Evolutionary conservation across 2,113 vertebrate species (phyloP).

Genomic region (Zonotrichia leucophrys): DNA sequence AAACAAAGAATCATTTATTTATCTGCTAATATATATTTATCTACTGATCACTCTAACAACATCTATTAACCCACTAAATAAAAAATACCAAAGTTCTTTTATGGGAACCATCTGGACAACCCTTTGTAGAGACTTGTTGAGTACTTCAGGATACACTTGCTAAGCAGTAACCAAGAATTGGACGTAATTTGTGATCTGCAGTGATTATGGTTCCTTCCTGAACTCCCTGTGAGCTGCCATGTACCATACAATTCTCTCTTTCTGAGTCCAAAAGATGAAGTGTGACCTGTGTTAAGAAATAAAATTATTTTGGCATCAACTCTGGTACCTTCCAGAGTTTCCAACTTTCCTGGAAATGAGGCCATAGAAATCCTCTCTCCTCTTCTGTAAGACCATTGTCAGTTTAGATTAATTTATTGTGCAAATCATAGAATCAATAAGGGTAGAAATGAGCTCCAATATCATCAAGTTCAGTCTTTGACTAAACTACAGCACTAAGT

Average conservation of each 20-base stretch:
- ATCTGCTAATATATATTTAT: not conserved
- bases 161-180: not conserved
- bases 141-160: not conserved
- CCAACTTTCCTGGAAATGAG: not conserved
- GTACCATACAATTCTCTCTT: not conserved
- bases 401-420: not conserved
- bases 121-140: not conserved
- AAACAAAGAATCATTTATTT: not conserved
- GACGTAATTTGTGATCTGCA: not conserved
- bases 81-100: not conserved
- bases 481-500: not conserved
- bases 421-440: not conserved
- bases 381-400: not conserved
- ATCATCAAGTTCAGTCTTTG: not conserved
- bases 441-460: not conserved
- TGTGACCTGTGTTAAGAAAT: not conserved
- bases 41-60: not conserved
- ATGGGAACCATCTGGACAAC: not conserved
- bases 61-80: not conserved
- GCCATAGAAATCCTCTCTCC: not conserved
- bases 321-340: not conserved
- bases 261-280: not conserved
- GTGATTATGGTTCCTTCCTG: not conserved
- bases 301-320: not conserved
- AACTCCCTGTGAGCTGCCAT: not conserved